These are phyloP conservation scores for Protodeltote pygarga DNA, from an alignment of 2,888 invertebrate species.

Conservation along the genomic window DNA sequence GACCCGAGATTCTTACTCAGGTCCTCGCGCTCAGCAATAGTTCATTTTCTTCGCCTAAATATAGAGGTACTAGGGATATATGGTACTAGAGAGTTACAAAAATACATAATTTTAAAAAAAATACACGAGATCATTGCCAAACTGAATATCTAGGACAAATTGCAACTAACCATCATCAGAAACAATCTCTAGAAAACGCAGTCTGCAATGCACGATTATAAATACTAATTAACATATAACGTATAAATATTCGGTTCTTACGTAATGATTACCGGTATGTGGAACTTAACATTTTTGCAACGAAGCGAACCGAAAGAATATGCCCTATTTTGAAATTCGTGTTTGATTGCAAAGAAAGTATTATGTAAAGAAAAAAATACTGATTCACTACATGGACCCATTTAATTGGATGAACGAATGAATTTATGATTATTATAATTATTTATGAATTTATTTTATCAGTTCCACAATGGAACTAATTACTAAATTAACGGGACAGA, in stretches of 20 bases:
- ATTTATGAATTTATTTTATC: no score
- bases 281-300: slow-evolving; percentile 12
- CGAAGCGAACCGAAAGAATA: slow-evolving; percentile 1
- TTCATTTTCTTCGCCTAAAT: no score
- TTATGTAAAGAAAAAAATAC: no score
- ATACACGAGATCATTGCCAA: slow-evolving; percentile 16
- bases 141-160: slow-evolving; percentile 26
- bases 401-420: no score
- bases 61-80: no score
- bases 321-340: slow-evolving; percentile 5
- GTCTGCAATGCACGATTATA: slow-evolving; percentile 1
- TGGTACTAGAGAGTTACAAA: no score
- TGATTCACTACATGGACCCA: no score
- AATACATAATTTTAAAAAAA: slow-evolving; percentile 9
- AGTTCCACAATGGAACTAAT: no score
- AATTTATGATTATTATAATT: no score
- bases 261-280: slow-evolving; percentile 8
- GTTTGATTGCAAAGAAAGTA: slow-evolving; percentile 5
- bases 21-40: no score
- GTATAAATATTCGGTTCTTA: slow-evolving; percentile 6
- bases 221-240: slow-evolving; percentile 23
- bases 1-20: no score
- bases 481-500: no score
- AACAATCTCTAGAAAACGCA: slow-evolving; percentile 18
- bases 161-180: slow-evolving; percentile 3